Base-by-base conservation (phyloP, 2,888 invertebrate genomes). In the Tachina fera region DNA sequence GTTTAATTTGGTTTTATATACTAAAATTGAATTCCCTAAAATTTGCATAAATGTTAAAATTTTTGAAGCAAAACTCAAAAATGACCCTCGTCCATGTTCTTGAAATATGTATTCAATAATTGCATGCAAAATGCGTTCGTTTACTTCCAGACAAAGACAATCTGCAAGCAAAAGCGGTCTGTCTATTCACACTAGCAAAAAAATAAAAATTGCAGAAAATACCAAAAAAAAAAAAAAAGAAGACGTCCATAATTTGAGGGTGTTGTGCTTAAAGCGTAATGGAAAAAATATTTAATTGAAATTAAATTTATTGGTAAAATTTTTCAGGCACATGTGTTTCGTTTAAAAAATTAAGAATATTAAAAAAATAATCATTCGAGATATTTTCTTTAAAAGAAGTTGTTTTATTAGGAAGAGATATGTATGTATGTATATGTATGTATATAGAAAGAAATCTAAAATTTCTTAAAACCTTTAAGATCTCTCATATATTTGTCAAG, bases 21-120 rank as follows among this genome's bases (percentile, higher is more conserved):
- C 31, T 6, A 31, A 67, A 67, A 67, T 0, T 43, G 0, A 13
- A 31, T 31, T 31, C 6, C n/a, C 13, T 9, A 10, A 6, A 45
- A 63, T 56, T 56, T 19, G 9, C 49, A 11, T 58, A 6, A 31
- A 31, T n/a, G 19, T 19, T 14, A n/a, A 60, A 41, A 60, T 9
- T 60, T 45, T 45, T 63, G n/a, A n/a, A 39, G n/a, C 13, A 43
- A 63, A 45, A 63, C 11, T 1, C 13, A 19, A 63, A 22, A 16
- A 0, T 70, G 22, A 22, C 43, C 56, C 43, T 22, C 56, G 53
- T 14, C 22, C 43, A 9, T 56, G 70, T 70, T 56, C 56, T 70
- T 56, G 43, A 56, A 43, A 41, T 41, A n/a, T 9, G 0, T 49
- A 14, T n/a, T n/a, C n/a, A 31, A 67, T 47, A 70, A 53, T 53